Percentiles rank a stretch among this genome's conserved stretches.
Conservation (phyloP, 2,113 vertebrate genomes). For the Protobothrops mucrosquamatus region DNA sequence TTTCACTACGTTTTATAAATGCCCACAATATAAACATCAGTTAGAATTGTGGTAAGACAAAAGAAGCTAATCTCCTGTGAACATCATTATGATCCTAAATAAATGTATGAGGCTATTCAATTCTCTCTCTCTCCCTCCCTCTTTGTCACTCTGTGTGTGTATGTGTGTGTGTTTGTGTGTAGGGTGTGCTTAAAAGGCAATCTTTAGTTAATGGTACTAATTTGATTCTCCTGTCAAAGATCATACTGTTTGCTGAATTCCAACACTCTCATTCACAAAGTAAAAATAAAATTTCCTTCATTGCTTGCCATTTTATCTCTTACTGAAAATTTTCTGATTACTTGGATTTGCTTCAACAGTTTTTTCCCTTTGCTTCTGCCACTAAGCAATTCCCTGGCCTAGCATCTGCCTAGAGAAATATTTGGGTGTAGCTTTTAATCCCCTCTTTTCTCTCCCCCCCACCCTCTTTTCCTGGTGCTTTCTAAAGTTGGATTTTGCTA, state of each 20-base stretch:
- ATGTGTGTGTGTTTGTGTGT: not conserved
- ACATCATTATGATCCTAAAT: constrained; percentile 39
- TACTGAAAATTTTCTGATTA: constrained; percentile 17
- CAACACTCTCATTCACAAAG: constrained; percentile 36
- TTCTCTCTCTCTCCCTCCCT: not conserved
- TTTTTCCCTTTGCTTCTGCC: not conserved
- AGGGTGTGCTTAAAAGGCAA: constrained; percentile 42
- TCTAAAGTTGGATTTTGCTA: not conserved
- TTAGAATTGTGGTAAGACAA: constrained; percentile 27
- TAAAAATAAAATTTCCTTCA: constrained; percentile 40
- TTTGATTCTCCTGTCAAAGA: constrained; percentile 54
- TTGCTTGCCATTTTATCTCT: constrained; percentile 30
- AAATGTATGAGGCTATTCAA: constrained; percentile 54
- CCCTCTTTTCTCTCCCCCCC: constrained; percentile 45
- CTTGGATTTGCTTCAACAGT: not conserved
- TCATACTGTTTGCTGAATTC: constrained; percentile 58
- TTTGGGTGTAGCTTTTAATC: constrained; percentile 62
- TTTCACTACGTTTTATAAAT: constrained; percentile 30
- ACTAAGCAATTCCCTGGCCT: constrained; percentile 42
- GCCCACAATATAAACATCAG: not conserved
- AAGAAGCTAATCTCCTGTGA: constrained; percentile 25
- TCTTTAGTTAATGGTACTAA: constrained; percentile 64
- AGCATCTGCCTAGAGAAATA: constrained; percentile 20
- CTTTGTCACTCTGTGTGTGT: not conserved
- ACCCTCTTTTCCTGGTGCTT: not conserved